Base-by-base conservation (phyloP, 2,113 vertebrate genomes). In the Columba livia region DNA sequence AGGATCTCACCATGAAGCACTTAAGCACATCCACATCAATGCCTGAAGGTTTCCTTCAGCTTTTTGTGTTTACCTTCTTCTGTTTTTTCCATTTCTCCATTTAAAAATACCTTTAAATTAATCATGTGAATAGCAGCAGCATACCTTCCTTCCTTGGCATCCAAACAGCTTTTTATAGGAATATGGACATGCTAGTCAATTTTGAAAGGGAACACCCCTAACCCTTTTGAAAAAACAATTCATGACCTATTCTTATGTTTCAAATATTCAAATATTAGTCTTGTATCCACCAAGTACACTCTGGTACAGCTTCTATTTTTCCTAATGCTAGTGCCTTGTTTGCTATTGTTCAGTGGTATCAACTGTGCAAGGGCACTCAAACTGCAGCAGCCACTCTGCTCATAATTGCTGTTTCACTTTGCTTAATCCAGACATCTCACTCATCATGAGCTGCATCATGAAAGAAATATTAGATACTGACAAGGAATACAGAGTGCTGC, bases 131-230 rank as follows among this genome's bases (percentile, higher is more conserved):
- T 28, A 75, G 7, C 25, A 71, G 23, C 9, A 75, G 44, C 17
- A 61, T 16, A 40, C 11, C 32, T 2, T 15, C 18, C 23, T 70
- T 19, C 18, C 66, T 51, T 74, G 42, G 10, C 28, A 70, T 54
- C 6, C 28, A 54, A 57, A 66, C 14, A 47, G 5, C 14, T 78
- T 74, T 56, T 24, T 32, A 40, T 13, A 57, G 11, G 19, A 69
- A 77, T 26, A 66, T 7, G 11, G 25, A 51, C 0, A 0, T 0
- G 0, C 15, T 32, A 36, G 3, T 73, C n/a, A 58, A 16, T 66
- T 89, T 64, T 90, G 11, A 47, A 65, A 51, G 88, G 2, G 13
- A 82, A 17, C 14, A 18, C 1, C 2, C 8, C 19, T 2, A 0
- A 44, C 26, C 32, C 21, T 88, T 88, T 88, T 1, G 47, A 60